Evolutionary conservation across 92 coral and sea anemone genomes (phyloP).

Genomic region (Phenganax marumi): DNA sequence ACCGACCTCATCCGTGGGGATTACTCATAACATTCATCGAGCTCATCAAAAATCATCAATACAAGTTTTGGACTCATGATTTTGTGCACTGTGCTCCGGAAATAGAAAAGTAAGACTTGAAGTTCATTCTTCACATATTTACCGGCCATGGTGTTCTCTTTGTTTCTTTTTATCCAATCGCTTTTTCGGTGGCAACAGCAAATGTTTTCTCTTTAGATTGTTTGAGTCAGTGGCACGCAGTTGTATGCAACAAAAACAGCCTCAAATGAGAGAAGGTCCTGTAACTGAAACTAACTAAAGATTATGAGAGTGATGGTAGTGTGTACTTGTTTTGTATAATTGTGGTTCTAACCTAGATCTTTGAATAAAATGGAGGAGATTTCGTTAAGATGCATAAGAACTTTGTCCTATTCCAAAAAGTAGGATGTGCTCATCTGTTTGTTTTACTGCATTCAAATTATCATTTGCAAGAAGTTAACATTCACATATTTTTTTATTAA

Average conservation of each 20-base stretch:
- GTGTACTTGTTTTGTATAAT: not conserved
- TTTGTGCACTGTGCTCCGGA: conserved; percentile 99
- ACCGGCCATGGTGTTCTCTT: not conserved
- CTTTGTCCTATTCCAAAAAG: too few species aligned
- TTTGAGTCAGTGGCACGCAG: conserved; percentile 99
- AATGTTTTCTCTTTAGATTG: conserved; percentile 60
- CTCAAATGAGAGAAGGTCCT: conserved; percentile 67
- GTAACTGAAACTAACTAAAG: conserved; percentile 13
- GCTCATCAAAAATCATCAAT: conserved; percentile 95
- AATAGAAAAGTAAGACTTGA: conserved; percentile 80
- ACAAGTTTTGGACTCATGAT: conserved; percentile 99
- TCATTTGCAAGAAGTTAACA: not conserved
- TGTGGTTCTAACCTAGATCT: not conserved
- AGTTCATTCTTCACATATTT: not conserved
- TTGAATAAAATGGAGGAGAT: conserved; percentile 1
- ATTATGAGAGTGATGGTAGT: not conserved
- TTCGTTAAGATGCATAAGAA: not conserved
- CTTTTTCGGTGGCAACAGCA: not conserved
- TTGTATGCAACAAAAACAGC: conserved; percentile 99
- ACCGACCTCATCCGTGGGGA: conserved; percentile 99
- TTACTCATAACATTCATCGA: conserved; percentile 94
- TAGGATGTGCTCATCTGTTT: too few species aligned
- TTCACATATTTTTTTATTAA: not conserved
- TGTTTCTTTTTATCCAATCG: not conserved
- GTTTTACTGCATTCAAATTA: not conserved